phyloP scores from a whole-genome alignment of 2,888 invertebrate genomes.

The Didymodactylos carnosus region DNA sequence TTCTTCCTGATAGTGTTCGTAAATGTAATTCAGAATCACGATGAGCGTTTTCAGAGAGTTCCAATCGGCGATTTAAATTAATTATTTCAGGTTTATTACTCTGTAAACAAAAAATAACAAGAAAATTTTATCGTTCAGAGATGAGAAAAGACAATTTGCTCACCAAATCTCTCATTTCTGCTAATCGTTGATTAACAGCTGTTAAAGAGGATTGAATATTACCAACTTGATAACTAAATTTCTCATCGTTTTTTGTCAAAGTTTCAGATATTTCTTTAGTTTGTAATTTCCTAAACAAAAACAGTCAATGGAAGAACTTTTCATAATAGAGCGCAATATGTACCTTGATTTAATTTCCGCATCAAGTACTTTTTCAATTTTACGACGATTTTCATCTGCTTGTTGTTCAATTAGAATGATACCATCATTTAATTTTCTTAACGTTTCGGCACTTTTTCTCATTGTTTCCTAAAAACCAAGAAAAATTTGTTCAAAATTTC shows the following conservation, averaged over 20 bases:
- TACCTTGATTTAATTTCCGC: constrained; percentile 34
- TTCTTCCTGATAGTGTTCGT: background rate
- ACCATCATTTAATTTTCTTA: constrained; percentile 29
- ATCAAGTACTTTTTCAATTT: constrained; percentile 28
- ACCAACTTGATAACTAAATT: background rate
- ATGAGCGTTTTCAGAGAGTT: background rate
- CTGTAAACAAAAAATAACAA: background rate
- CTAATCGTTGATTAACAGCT: background rate
- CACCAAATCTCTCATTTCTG: background rate
- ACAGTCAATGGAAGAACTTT: background rate
- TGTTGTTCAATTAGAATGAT: constrained; percentile 30
- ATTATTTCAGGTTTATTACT: background rate
- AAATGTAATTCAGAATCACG: background rate
- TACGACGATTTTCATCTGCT: constrained; percentile 26
- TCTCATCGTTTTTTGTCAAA: background rate
- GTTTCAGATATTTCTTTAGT: background rate
- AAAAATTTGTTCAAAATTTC: background rate
- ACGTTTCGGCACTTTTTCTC: constrained; percentile 21
- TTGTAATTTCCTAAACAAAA: background rate
- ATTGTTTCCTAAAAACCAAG: background rate
- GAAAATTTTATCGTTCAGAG: background rate
- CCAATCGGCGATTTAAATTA: background rate
- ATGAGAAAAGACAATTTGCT: too few species aligned
- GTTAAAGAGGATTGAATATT: background rate
- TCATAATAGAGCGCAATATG: background rate